Evolutionary conservation across 2,113 vertebrate species (phyloP).

Genomic region (Speoplatyrhinus poulsoni): DNA sequence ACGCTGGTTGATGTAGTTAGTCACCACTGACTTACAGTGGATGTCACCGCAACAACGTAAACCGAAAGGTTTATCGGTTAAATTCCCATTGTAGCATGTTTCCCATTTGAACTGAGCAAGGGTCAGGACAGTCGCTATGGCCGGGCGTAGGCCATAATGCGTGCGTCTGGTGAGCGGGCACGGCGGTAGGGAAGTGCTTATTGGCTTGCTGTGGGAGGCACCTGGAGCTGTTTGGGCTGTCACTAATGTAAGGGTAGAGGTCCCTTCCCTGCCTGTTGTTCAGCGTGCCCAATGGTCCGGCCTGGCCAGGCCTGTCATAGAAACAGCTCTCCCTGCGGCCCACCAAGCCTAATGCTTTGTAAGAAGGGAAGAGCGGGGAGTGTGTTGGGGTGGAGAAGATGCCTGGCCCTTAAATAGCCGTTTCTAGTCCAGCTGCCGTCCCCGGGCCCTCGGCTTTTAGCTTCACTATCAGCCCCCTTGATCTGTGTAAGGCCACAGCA

Average conservation of each 20-base stretch:
- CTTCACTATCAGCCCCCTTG: slow-evolving; percentile 2
- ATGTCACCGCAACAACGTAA: no score
- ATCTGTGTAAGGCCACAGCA: slow-evolving; percentile 9
- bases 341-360: neutral
- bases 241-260: neutral
- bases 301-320: slow-evolving; percentile 4
- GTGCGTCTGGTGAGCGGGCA: neutral
- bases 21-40: no score
- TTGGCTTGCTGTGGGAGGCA: neutral
- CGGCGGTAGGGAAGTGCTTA: neutral
- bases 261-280: slow-evolving; percentile 6
- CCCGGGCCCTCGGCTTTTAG: slow-evolving; percentile 7
- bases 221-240: slow-evolving; percentile 1
- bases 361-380: neutral
- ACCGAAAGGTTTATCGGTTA: no score
- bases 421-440: neutral
- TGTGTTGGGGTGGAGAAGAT: neutral
- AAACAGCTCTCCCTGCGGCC: slow-evolving; percentile 10
- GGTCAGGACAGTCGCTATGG: no score
- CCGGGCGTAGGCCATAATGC: neutral
- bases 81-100: neutral
- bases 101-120: neutral
- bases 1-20: no score
- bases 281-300: neutral
- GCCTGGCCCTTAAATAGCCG: slow-evolving; percentile 5